phyloP scores from a whole-genome alignment of 2,113 vertebrate genomes.

The Psilopsiagon aurifrons region DNA sequence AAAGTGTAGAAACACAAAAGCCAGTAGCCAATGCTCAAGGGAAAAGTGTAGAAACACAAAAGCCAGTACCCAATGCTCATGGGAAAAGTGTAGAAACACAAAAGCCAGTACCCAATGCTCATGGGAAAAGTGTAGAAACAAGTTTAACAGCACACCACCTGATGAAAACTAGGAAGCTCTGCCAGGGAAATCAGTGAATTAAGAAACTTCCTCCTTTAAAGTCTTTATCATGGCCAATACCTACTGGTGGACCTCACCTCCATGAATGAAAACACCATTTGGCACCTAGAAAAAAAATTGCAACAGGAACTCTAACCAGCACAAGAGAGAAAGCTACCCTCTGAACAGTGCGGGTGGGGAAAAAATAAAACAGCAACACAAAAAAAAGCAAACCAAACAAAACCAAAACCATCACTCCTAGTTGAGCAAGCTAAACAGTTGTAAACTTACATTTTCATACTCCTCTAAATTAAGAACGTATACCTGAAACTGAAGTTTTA shows the following conservation, averaged over 20 bases:
- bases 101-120: background rate
- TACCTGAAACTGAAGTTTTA: background rate
- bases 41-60: background rate
- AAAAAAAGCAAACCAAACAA: background rate
- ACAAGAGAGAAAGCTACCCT: background rate
- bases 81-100: background rate
- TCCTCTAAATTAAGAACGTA: background rate
- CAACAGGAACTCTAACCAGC: background rate
- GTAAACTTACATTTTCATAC: background rate
- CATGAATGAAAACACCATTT: background rate
- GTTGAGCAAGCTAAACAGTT: background rate
- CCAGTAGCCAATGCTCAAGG: background rate
- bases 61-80: background rate
- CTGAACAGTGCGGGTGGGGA: background rate
- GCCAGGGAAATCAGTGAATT: background rate
- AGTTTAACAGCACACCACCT: background rate
- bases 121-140: background rate
- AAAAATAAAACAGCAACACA: background rate
- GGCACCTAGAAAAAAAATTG: background rate
- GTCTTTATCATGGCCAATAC: background rate
- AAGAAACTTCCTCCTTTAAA: background rate
- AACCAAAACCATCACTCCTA: background rate
- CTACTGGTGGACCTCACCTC: background rate
- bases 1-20: background rate
- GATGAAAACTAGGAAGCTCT: background rate